These are phyloP conservation scores for Meriones unguiculatus DNA, from an alignment of 2,113 vertebrate genomes.

Conservation along the genomic window DNA sequence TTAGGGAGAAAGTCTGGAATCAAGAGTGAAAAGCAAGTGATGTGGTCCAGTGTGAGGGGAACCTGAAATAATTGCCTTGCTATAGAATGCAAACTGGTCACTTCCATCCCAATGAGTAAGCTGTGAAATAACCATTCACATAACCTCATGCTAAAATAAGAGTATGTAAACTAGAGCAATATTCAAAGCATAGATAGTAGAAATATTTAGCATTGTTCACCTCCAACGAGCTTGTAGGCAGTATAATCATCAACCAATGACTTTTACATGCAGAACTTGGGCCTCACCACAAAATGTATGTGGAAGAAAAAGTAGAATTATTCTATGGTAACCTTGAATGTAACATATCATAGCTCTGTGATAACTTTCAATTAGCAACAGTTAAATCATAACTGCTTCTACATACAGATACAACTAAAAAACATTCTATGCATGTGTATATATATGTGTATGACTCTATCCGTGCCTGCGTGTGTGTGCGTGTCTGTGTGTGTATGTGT, in stretches of 20 bases:
- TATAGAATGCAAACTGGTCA: not conserved
- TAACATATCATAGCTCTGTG: not conserved
- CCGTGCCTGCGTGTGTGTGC: not conserved
- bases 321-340: not conserved
- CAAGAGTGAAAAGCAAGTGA: not conserved
- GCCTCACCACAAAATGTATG: not conserved
- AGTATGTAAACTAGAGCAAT: not conserved
- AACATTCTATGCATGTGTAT: not conserved
- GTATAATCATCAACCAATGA: not conserved
- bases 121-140: not conserved
- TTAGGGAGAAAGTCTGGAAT: not conserved
- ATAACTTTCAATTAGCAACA: not conserved
- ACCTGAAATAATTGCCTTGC: not conserved
- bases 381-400: not conserved
- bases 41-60: not conserved
- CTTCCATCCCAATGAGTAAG: not conserved
- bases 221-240: not conserved
- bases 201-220: not conserved
- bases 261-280: not conserved
- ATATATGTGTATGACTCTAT: not conserved
- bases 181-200: not conserved
- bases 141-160: slow-evolving; percentile 1
- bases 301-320: not conserved
- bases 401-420: not conserved
- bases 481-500: not conserved